Evolutionary conservation across 2,888 invertebrate genomes (phyloP), one percentile per base, ranked within the genome.

Genomic region (Steinernema carpocapsae): DNA sequence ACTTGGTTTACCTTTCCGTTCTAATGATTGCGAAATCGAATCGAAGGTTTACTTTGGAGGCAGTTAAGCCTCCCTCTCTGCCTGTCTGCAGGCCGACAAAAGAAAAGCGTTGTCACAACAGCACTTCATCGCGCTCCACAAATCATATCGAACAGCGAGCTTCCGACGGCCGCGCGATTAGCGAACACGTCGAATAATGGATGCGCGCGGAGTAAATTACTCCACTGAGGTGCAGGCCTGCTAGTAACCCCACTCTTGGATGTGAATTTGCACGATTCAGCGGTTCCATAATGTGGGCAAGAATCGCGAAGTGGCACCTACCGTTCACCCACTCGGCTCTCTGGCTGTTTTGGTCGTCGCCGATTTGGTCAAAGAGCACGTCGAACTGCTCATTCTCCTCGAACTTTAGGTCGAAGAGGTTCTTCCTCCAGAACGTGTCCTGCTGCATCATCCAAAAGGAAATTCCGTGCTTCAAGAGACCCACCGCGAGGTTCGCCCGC

Each of bases 361-460:
- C 86, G 42, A 86, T 77, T 72, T 86, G 86, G 72, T 86, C 86
- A 74, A 86, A 86, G 46, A 86, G 81, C 32, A 83, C 83, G 52
- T 86, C 85, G 74, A 83, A 85, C 19, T 74, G 64, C 76, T 78
- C 76, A 70, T 84, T 79, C 70, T 83, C 80, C 78, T 86, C 86
- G 70, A 84, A 77, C 72, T 82, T 78, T 72, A 84, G 76, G 45
- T 87, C 86, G 77, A 86, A 86, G 37, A 86, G 79, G 71, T 82
- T 85, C 70, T 82, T 78, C 48, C 82, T 73, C 80, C 75, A 82
- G 52, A 82, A 82, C 19, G 76, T 76, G 48, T 75, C 74, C 43
- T 86, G 86, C 74, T 86, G 86, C 86, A 87, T 86, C 86, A 86
- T 86, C 86, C 86, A 86, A 78, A 86, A 87, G 14, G 84, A 83